Base-by-base conservation (phyloP, 2,888 invertebrate species). In the Pollenia angustigena region DNA sequence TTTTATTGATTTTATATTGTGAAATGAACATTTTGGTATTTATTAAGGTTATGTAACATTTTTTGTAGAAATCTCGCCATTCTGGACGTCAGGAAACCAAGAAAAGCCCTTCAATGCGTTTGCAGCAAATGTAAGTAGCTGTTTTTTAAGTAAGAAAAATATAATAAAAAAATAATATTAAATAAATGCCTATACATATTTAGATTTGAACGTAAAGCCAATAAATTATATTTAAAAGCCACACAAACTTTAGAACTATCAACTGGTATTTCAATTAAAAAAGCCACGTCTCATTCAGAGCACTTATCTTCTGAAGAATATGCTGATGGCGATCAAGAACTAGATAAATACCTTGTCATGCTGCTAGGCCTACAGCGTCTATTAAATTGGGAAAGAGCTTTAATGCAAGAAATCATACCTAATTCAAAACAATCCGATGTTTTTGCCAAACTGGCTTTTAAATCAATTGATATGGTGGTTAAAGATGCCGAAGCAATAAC, bases 401-500 rank as follows among this genome's bases (percentile, higher is more conserved):
- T 97, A 48, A 96, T 98, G 94, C 95, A 96, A 71, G 97, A 97
- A 48, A 96, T 99, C 10, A 96, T 99, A 90, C 97, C 98, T 10
- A 94, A 95, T 87, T 95, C 96, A 58, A 96, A 97, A 89, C 96
- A 97, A 91, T 96, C 97, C 46, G 95, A 96, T 89, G 96, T 98
- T 9, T 97, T 98, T 91, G 96, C 97, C 89, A 95, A 96, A 58
- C 95, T 98, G 86, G 96, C 98, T 10, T 95, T 96, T 89, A 97
- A 97, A 91, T 97, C 98, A 71, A 96, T 98, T 94, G 97, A 97
- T 88, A 94, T 96, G 80, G 96, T 98, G 16, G 97, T 97, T 0
- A 95, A 95, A 89, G 98, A 98, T 92, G 98, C 98, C 4, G 98
- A 98, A 94, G 96, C 95, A 87, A 96, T 97, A 83, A 97, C 97